Percentiles rank a stretch among this genome's conserved stretches.
Evolutionary conservation across 2,113 vertebrate species (phyloP).

Genomic region (Aramus guarauna): DNA sequence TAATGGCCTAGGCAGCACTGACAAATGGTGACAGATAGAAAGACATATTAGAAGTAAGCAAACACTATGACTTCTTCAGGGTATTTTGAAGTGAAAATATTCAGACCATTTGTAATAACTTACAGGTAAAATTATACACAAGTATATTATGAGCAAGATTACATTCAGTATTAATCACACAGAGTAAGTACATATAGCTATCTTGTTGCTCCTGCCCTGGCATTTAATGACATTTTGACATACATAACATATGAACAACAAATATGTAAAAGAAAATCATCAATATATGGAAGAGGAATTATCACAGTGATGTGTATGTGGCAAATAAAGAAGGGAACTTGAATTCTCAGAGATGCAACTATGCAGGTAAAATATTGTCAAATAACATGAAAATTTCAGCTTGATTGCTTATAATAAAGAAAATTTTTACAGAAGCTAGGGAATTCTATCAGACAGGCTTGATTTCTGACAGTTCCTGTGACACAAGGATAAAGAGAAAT

Average conservation of each 20-base stretch:
- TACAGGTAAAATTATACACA: background rate
- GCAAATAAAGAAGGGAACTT: background rate
- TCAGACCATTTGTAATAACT: background rate
- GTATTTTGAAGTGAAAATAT: background rate
- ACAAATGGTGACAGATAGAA: background rate
- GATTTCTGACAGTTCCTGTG: background rate
- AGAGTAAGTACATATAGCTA: background rate
- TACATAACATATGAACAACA: background rate
- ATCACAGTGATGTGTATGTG: background rate
- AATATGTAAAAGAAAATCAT: background rate
- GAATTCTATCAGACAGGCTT: background rate
- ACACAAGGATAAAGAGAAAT: background rate
- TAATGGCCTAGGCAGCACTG: background rate
- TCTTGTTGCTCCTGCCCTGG: background rate
- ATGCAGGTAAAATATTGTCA: background rate
- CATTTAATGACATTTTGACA: background rate
- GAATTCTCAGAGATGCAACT: background rate
- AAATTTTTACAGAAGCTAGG: background rate
- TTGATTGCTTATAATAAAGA: background rate
- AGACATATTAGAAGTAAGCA: background rate
- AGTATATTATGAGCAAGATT: background rate
- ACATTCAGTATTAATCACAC: background rate
- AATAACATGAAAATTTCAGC: background rate
- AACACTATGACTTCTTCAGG: background rate
- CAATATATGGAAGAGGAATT: background rate